Percentiles rank a stretch among this genome's conserved stretches.
phyloP scores from a whole-genome alignment of 2,888 invertebrate genomes.

The Noctua comes region DNA sequence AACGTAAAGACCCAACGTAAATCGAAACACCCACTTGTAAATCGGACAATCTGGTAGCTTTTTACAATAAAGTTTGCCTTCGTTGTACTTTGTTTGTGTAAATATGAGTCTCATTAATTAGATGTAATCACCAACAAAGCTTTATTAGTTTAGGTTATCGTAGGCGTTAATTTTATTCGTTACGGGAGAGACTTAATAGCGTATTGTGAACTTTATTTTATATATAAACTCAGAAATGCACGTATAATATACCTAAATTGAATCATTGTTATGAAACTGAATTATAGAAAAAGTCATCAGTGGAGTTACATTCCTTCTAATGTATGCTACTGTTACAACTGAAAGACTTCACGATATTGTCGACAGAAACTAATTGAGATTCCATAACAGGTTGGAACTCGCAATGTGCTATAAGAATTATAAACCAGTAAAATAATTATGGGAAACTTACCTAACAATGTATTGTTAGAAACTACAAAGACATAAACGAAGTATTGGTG shows the following conservation, averaged over 20 bases:
- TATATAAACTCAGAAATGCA: slow-evolving; percentile 16
- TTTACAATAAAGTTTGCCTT: slow-evolving; percentile 39
- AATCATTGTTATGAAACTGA: not conserved
- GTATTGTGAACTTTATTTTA: slow-evolving; percentile 40
- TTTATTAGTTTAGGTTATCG: slow-evolving; percentile 85
- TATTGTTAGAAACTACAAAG: slow-evolving; percentile 23
- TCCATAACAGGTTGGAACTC: slow-evolving; percentile 5
- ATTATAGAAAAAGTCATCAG: slow-evolving; percentile 3
- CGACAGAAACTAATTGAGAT: not conserved
- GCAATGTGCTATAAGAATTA: not conserved
- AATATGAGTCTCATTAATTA: slow-evolving; percentile 77
- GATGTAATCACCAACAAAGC: slow-evolving; percentile 83
- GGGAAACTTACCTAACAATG: not conserved
- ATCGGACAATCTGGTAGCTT: slow-evolving; percentile 38
- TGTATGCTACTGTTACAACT: not conserved
- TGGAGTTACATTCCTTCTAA: slow-evolving; percentile 19
- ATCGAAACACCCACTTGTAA: slow-evolving; percentile 25
- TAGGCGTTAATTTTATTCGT: slow-evolving; percentile 59
- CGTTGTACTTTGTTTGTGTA: slow-evolving; percentile 67
- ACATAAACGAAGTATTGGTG: slow-evolving; percentile 27
- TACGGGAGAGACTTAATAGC: slow-evolving; percentile 61
- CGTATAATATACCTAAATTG: slow-evolving; percentile 7
- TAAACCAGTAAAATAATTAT: not conserved
- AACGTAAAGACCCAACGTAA: slow-evolving; percentile 24
- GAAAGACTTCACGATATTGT: not conserved